Evolutionary conservation across 2,888 invertebrate species (phyloP).

Genomic region (Oscheius onirici): DNA sequence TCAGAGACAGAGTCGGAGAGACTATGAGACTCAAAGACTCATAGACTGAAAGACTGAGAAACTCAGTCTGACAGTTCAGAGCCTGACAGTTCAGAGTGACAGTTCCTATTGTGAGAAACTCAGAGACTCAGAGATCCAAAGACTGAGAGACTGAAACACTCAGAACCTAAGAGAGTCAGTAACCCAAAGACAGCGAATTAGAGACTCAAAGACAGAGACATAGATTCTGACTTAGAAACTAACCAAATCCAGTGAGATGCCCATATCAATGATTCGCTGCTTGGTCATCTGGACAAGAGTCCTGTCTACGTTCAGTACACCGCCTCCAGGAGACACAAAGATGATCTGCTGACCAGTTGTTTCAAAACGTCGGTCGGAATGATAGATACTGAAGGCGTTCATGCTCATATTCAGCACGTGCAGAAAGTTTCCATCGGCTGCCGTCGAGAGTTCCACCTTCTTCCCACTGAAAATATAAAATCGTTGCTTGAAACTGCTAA

Average conservation of each 20-base stretch:
- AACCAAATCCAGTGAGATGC: slow-evolving; percentile 78
- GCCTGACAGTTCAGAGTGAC: too few species aligned
- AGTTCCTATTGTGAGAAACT: too few species aligned
- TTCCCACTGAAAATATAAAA: slow-evolving; percentile 22
- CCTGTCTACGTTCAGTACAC: slow-evolving; percentile 97
- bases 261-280: slow-evolving; percentile 96
- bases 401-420: slow-evolving; percentile 82
- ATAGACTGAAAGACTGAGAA: too few species aligned
- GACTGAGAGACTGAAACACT: too few species aligned
- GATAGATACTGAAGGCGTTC: slow-evolving; percentile 86
- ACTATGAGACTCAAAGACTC: too few species aligned
- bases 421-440: slow-evolving; percentile 91
- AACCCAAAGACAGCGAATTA: too few species aligned
- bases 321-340: slow-evolving; percentile 96
- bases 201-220: too few species aligned
- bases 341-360: slow-evolving; percentile 96
- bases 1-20: too few species aligned
- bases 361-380: slow-evolving; percentile 95
- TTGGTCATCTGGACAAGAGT: slow-evolving; percentile 97
- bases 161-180: too few species aligned
- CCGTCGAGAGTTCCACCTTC: slow-evolving; percentile 73
- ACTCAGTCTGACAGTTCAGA: too few species aligned
- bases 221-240: background rate
- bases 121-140: too few species aligned
- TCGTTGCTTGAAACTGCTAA: background rate